A percentile compares a stretch with the other conserved stretches of the same genome.
Evolutionary conservation across 2,113 vertebrate species (phyloP).

Genomic region (Corythornis madagascariensis): DNA sequence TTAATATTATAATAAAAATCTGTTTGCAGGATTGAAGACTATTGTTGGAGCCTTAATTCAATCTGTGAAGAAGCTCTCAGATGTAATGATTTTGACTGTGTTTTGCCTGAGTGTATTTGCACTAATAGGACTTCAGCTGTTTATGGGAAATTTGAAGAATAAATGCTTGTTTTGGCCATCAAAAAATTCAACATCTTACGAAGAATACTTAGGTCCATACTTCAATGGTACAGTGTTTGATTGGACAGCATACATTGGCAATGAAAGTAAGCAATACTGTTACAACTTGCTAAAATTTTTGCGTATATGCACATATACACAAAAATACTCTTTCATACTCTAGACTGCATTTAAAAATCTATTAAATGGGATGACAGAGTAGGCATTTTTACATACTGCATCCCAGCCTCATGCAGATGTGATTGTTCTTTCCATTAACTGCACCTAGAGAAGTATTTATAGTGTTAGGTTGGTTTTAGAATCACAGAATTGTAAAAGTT

Average conservation of each 20-base stretch:
- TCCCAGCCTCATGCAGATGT: background rate
- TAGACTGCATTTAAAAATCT: background rate
- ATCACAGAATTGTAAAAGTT: background rate
- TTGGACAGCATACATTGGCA: constrained; percentile 50
- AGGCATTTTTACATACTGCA: background rate
- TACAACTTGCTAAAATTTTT: background rate
- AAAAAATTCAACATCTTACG: constrained; percentile 12
- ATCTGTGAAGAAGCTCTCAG: constrained; percentile 94
- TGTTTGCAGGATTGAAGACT: constrained; percentile 89
- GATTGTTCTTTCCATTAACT: background rate
- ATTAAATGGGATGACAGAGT: background rate
- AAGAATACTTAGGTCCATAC: background rate
- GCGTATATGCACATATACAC: background rate
- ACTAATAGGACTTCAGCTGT: constrained; percentile 92
- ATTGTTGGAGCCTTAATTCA: constrained; percentile 96
- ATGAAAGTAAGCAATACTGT: constrained; percentile 58
- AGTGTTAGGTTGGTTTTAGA: background rate
- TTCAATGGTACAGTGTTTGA: constrained; percentile 44
- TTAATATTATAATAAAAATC: background rate
- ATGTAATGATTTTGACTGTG: constrained; percentile 97
- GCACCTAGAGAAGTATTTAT: background rate
- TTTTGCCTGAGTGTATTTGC: constrained; percentile 99
- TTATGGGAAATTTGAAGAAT: constrained; percentile 89
- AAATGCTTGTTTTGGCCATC: constrained; percentile 82
- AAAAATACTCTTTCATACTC: background rate